Evolutionary conservation across 1,140 invertebrate species (phyloP).

Genomic region (Drosophila willistoni): DNA sequence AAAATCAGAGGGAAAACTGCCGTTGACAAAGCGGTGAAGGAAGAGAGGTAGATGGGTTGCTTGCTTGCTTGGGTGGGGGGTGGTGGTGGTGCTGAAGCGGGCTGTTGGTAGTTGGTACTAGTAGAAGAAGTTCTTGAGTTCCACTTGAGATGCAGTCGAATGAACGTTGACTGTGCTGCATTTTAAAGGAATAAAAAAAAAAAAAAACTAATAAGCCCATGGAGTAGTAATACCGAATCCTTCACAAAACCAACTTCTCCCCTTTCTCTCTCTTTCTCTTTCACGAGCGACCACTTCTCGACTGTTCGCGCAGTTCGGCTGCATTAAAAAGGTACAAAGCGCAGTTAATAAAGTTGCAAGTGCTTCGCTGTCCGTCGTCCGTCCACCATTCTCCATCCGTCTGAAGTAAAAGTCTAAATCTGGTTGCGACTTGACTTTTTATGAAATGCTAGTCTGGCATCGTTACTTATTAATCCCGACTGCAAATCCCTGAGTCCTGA

Average conservation of each 20-base stretch:
- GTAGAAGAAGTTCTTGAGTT: constrained; percentile 30
- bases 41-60: neutral
- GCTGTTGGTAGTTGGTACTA: neutral
- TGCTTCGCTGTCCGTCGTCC: constrained; percentile 41
- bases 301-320: neutral
- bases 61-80: neutral
- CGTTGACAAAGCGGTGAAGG: constrained; percentile 32
- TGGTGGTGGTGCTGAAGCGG: too few relatives aligned
- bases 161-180: constrained; percentile 58
- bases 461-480: constrained; percentile 69
- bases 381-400: neutral
- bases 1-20: constrained; percentile 42
- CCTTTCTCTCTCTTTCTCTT: neutral
- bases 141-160: constrained; percentile 69
- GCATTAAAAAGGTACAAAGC: constrained; percentile 70
- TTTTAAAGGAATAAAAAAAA: constrained; percentile 51
- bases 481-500: constrained; percentile 46
- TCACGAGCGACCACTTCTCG: neutral
- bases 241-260: neutral
- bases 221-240: constrained; percentile 34
- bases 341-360: constrained; percentile 74
- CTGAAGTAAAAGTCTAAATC: constrained; percentile 16
- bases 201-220: constrained; percentile 71
- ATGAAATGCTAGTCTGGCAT: constrained; percentile 25
- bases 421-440: constrained; percentile 24